These are phyloP conservation scores for Julus scandinavius DNA, from an alignment of 2,888 invertebrate species.

Conservation along the genomic window DNA sequence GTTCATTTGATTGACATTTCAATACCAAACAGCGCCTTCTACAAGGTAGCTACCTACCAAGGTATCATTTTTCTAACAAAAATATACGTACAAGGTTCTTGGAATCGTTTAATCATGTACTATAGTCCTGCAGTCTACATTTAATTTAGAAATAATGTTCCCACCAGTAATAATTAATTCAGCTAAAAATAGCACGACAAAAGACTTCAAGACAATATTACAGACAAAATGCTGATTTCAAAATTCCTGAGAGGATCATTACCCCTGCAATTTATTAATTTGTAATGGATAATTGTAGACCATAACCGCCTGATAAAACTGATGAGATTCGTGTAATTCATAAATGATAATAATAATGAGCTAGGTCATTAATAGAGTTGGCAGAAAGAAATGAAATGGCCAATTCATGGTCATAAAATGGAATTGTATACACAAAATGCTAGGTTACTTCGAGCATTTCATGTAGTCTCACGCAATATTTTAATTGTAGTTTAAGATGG, in stretches of 20 bases:
- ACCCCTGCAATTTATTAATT: not conserved
- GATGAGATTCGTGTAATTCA: not conserved
- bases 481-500: not conserved
- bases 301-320: not conserved
- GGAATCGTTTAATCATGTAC: not conserved
- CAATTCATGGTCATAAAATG: not conserved
- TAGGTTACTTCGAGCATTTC: not conserved
- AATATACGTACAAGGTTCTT: not conserved
- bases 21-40: not conserved
- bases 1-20: constrained; percentile 4
- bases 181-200: not conserved
- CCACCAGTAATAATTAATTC: not conserved
- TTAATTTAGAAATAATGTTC: not conserved
- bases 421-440: not conserved
- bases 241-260: not conserved
- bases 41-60: not conserved
- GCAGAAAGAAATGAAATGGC: not conserved
- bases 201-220: not conserved
- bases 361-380: not conserved
- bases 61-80: not conserved
- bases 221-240: not conserved
- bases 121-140: not conserved
- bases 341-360: not conserved
- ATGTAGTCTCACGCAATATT: constrained; percentile 4
- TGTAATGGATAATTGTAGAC: not conserved